Evolutionary conservation across 2,113 vertebrate species (phyloP), one percentile per base, ranked within the genome.

Genomic region (Taurulus bubalis): DNA sequence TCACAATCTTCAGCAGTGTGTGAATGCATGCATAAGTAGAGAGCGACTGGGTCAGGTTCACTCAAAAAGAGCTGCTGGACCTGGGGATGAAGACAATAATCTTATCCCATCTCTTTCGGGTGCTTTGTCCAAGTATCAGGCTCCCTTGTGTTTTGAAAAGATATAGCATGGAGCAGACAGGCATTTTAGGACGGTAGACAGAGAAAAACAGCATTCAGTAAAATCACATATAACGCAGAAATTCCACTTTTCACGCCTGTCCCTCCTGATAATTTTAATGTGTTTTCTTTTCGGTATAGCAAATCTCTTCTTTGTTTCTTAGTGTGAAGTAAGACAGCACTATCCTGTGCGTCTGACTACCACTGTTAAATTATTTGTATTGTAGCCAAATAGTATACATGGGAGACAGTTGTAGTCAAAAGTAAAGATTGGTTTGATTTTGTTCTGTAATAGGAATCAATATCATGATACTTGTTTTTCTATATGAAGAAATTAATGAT

Each of bases 11-110:
- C 72, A 30, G 34, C 75, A 77, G 47, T 63, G 12, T 60, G 81
- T 77, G 40, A 18, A 28, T 53, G 83, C 70, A 78, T 68, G 68
- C 59, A 80, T 87, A 79, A 77, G 73, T 36, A 15, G n/a, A 47
- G 36, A 82, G 59, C 64, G 71, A 60, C 18, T 32, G 53, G 72
- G 58, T 86, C 79, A 76, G 75, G 49, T 68, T 60, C 22, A 3
- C 47, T 64, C 55, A 24, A 20, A 86, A 84, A 87, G 62, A 82
- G 78, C 36, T 69, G 70, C 76, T 59, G 72, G 36, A 82, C 71
- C 34, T 0, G 3, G 66, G 62, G 80, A 87, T 83, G 71, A 83
- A 87, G 78, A 84, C 82, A 87, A 80, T 80, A 78, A 89, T 86
- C 71, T 68, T 36, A 74, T 79, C 49, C 49, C 49, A 77, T 84